These are phyloP conservation scores for Scytalopus superciliaris DNA, from an alignment of 2,113 vertebrate species.

Conservation along the genomic window DNA sequence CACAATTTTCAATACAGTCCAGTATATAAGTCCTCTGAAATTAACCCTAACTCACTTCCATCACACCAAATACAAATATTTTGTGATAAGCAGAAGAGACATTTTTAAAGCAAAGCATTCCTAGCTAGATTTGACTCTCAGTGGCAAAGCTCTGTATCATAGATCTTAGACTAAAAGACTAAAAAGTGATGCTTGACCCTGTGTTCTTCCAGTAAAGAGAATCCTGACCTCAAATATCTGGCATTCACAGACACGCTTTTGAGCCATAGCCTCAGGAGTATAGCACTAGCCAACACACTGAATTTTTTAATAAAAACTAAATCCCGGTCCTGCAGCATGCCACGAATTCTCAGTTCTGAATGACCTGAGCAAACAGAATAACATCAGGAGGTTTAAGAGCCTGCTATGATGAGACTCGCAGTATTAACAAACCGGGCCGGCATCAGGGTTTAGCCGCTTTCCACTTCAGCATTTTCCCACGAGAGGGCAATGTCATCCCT, in stretches of 20 bases:
- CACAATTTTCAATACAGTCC: not conserved
- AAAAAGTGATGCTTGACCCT: not conserved
- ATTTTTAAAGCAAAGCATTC: not conserved
- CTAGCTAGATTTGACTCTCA: not conserved
- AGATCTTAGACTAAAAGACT: not conserved
- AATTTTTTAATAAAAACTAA: not conserved
- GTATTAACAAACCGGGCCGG: not conserved
- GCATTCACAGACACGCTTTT: not conserved
- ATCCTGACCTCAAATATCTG: not conserved
- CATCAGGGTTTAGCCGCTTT: not conserved
- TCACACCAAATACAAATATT: not conserved
- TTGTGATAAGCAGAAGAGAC: not conserved
- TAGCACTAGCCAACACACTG: not conserved
- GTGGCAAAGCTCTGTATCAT: not conserved
- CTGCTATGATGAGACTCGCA: not conserved
- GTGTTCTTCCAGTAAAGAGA: not conserved
- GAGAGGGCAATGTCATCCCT: conserved; percentile 58
- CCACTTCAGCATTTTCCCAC: conserved; percentile 26
- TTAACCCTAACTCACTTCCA: not conserved
- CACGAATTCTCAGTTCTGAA: not conserved
- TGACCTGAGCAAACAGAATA: not conserved
- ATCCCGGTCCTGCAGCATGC: not conserved
- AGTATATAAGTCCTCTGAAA: not conserved
- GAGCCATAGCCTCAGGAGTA: not conserved
- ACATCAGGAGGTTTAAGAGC: not conserved